Evolutionary conservation across 2,113 vertebrate genomes (phyloP).

Genomic region (Phycodurus eques): DNA sequence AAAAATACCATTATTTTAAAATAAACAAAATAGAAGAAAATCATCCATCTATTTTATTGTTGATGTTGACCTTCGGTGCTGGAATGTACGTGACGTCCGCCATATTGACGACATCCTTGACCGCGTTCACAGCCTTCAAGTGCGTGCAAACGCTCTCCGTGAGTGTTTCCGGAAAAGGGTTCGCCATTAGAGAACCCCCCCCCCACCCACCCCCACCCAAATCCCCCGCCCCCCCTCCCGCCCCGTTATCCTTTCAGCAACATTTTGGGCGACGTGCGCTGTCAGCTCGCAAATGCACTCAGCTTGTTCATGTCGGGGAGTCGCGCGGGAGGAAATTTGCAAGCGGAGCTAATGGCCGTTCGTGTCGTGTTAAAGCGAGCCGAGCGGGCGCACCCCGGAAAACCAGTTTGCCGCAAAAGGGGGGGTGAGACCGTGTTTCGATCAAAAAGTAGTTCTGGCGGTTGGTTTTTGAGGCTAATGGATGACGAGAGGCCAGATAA

Average conservation of each 20-base stretch:
- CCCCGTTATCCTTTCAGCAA: conserved; percentile 10
- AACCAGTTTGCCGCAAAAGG: conserved; percentile 15
- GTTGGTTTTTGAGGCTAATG: conserved; percentile 26
- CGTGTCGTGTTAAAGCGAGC: conserved; percentile 46
- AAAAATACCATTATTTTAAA: too few relatives aligned
- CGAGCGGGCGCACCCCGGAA: conserved; percentile 26
- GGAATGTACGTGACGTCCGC: background rate
- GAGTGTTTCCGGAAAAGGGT: conserved; percentile 35
- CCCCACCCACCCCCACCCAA: background rate
- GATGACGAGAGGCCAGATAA: background rate
- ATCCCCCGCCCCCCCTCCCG: too few relatives aligned
- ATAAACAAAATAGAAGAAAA: too few relatives aligned
- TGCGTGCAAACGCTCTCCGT: conserved; percentile 38
- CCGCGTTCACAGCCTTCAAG: conserved; percentile 21
- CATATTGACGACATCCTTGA: conserved; percentile 11
- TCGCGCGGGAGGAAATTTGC: conserved; percentile 20
- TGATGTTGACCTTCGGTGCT: background rate
- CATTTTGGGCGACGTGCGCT: conserved; percentile 27
- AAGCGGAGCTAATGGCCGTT: conserved; percentile 52
- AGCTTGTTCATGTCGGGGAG: conserved; percentile 30
- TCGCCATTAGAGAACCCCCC: background rate
- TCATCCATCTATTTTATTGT: too few relatives aligned
- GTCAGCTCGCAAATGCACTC: conserved; percentile 55
- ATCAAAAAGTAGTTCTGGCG: conserved; percentile 7
- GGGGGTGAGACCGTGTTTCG: conserved; percentile 11